Percentiles rank a stretch among this genome's conserved stretches.
Conservation (phyloP, 2,888 invertebrate species). For the Zootermopsis nevadensis region DNA sequence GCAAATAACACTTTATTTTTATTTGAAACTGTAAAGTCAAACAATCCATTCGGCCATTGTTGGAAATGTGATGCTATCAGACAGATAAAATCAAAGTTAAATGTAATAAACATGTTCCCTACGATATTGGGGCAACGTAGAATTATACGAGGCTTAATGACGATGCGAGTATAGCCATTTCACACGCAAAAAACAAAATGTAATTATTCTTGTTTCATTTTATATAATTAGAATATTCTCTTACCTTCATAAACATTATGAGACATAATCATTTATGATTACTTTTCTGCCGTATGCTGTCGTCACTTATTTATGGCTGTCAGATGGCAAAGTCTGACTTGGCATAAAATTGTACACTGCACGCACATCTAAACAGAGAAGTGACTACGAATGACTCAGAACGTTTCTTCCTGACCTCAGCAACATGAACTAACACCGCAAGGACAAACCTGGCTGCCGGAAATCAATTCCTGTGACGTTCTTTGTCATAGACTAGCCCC, state of each 20-base stretch:
- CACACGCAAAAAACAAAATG: no score
- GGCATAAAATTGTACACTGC: background rate
- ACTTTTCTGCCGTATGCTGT: background rate
- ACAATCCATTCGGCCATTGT: background rate
- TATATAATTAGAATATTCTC: no score
- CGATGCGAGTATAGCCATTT: no score
- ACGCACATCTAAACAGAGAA: background rate
- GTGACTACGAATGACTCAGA: no score
- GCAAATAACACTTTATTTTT: background rate
- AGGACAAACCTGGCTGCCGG: background rate
- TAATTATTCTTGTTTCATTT: no score
- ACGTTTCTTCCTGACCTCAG: background rate
- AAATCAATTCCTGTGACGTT: conserved; percentile 19
- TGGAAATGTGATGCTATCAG: no score
- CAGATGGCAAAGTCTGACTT: background rate
- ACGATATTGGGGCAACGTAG: no score
- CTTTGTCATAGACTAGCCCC: conserved; percentile 15
- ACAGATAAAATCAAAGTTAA: no score
- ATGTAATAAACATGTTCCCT: no score
- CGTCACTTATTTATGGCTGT: background rate
- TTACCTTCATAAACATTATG: no score
- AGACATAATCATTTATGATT: background rate
- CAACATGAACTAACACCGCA: background rate
- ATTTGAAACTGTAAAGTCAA: background rate
- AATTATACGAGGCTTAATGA: no score